phyloP scores from a whole-genome alignment of 2,113 vertebrate species.

The Bos javanicus region DNA sequence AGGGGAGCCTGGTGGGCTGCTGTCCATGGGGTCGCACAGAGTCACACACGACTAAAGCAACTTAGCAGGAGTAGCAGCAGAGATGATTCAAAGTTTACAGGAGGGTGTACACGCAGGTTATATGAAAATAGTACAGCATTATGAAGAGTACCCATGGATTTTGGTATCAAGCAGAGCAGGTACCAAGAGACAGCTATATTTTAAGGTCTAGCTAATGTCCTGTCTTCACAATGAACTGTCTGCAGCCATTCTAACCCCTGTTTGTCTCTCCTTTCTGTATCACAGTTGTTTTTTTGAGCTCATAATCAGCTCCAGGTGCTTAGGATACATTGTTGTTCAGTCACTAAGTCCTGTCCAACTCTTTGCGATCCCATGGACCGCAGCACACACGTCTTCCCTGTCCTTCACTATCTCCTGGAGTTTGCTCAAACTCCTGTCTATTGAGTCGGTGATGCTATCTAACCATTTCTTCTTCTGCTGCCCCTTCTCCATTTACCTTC shows the following conservation, averaged over 20 bases:
- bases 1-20: too few relatives aligned
- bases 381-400: background rate
- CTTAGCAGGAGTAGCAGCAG: too few relatives aligned
- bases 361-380: background rate
- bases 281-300: background rate
- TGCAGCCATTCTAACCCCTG: background rate
- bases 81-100: background rate
- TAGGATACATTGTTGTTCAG: background rate
- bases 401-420: background rate
- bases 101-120: background rate
- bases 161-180: background rate
- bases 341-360: background rate
- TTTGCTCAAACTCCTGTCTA: background rate
- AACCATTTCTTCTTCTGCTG: background rate
- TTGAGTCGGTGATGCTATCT: background rate
- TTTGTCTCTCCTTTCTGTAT: background rate
- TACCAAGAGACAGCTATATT: background rate
- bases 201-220: background rate
- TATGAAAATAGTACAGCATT: background rate
- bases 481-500: background rate
- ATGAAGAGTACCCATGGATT: background rate
- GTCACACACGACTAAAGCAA: too few relatives aligned
- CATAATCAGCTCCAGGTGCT: background rate
- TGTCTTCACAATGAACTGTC: background rate
- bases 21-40: too few relatives aligned